These are phyloP conservation scores for Andrena camellia DNA, from an alignment of 2,888 invertebrate genomes.

Conservation along the genomic window DNA sequence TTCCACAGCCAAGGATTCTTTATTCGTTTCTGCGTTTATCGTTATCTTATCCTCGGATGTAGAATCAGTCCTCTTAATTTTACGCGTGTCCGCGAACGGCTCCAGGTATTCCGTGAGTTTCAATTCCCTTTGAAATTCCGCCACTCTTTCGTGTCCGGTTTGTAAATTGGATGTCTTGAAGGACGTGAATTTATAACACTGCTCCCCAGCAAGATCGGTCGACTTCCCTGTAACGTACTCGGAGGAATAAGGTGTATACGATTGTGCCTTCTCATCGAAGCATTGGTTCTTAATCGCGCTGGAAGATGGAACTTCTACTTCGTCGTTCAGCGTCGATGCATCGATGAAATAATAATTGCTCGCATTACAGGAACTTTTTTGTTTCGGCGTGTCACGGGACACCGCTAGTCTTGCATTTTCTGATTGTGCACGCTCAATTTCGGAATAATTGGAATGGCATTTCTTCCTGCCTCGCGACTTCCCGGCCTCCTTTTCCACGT, in stretches of 20 bases:
- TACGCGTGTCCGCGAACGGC: constrained; percentile 74
- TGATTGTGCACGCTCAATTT: constrained; percentile 43
- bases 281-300: constrained; percentile 47
- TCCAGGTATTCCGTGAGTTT: constrained; percentile 80
- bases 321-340: constrained; percentile 91
- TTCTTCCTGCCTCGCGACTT: constrained; percentile 35
- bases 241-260: constrained; percentile 49
- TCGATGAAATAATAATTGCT: constrained; percentile 91
- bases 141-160: constrained; percentile 76
- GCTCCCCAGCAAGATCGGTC: constrained; percentile 59
- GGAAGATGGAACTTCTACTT: constrained; percentile 81
- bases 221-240: constrained; percentile 63
- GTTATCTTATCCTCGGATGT: constrained; percentile 72
- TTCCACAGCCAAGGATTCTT: constrained; percentile 82
- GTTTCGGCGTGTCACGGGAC: constrained; percentile 60
- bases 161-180: constrained; percentile 69
- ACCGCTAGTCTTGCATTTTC: constrained; percentile 46
- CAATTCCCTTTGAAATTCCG: constrained; percentile 80
- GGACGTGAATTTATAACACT: constrained; percentile 67
- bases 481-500: constrained; percentile 25
- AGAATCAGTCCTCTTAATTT: constrained; percentile 73
- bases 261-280: constrained; percentile 33
- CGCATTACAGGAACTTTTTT: constrained; percentile 78
- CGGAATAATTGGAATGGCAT: constrained; percentile 24
- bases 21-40: constrained; percentile 71